phyloP scores from a whole-genome alignment of 1,140 invertebrate genomes.

The Chymomyza costata region DNA sequence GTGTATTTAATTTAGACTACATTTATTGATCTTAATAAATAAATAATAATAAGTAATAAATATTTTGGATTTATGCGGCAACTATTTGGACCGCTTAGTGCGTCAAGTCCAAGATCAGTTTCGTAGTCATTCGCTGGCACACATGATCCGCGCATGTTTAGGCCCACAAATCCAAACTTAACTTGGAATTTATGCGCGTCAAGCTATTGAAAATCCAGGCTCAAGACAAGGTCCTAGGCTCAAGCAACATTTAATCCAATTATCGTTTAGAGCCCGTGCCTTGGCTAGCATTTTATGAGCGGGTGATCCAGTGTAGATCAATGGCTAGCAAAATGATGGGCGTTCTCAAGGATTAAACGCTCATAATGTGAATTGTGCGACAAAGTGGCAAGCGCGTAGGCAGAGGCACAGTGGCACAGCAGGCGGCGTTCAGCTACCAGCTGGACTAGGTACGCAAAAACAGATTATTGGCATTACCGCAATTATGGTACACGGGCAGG shows the following conservation, averaged over 20 bases:
- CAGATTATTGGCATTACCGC: constrained; percentile 71
- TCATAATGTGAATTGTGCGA: constrained; percentile 1
- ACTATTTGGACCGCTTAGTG: constrained; percentile 36
- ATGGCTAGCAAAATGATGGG: constrained; percentile 23
- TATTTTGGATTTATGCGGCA: constrained; percentile 51
- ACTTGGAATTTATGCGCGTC: constrained; percentile 41
- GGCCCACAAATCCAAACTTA: constrained; percentile 48
- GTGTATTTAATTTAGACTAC: no score
- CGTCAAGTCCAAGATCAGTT: constrained; percentile 23
- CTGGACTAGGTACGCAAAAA: constrained; percentile 24
- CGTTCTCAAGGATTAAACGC: constrained; percentile 6
- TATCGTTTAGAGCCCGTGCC: constrained; percentile 38
- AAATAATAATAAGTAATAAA: no score
- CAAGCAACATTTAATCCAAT: constrained; percentile 50
- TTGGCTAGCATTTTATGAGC: constrained; percentile 30
- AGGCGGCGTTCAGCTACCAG: no score
- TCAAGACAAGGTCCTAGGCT: constrained; percentile 42
- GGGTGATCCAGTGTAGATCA: constrained; percentile 42
- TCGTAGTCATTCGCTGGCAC: not conserved
- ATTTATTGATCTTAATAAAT: no score
- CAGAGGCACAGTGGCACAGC: no score
- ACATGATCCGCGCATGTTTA: constrained; percentile 19
- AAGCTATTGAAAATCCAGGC: constrained; percentile 54
- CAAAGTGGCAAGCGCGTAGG: not conserved
- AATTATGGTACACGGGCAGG: constrained; percentile 67